Evolutionary conservation across 2,113 vertebrate species (phyloP).

Genomic region (Zosterops borbonicus): DNA sequence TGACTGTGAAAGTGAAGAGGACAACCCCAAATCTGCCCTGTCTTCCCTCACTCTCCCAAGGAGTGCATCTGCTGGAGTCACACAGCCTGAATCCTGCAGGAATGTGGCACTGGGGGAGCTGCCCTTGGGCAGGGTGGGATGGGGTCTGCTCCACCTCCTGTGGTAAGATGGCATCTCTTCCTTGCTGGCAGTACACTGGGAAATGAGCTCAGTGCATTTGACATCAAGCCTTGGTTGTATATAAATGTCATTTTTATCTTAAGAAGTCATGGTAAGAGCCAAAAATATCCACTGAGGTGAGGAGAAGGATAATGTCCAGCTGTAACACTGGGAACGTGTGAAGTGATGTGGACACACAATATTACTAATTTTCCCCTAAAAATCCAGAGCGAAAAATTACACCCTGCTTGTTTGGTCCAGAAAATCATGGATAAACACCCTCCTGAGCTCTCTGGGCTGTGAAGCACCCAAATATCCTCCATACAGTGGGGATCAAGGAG

Average conservation of each 20-base stretch:
- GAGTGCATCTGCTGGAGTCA: neutral
- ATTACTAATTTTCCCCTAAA: neutral
- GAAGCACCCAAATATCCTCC: neutral
- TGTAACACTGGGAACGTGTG: rapidly evolving
- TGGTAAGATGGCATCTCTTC: neutral
- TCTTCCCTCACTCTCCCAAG: neutral
- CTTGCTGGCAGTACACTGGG: neutral
- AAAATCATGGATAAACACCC: neutral
- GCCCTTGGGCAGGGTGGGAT: neutral
- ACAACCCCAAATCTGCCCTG: neutral
- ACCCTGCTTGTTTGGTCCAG: neutral
- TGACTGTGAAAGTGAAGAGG: neutral
- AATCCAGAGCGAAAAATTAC: neutral
- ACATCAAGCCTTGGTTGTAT: neutral
- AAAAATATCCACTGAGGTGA: neutral
- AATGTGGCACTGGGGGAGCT: neutral
- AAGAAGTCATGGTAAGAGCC: neutral
- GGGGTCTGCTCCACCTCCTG: neutral
- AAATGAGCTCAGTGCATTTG: neutral
- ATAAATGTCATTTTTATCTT: neutral
- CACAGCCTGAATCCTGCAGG: neutral
- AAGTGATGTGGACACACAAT: neutral
- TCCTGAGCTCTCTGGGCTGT: neutral
- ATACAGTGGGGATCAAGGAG: neutral
- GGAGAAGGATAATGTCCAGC: neutral